phyloP scores from a whole-genome alignment of 2,888 invertebrate genomes.

The Glaucopsyche alexis region DNA sequence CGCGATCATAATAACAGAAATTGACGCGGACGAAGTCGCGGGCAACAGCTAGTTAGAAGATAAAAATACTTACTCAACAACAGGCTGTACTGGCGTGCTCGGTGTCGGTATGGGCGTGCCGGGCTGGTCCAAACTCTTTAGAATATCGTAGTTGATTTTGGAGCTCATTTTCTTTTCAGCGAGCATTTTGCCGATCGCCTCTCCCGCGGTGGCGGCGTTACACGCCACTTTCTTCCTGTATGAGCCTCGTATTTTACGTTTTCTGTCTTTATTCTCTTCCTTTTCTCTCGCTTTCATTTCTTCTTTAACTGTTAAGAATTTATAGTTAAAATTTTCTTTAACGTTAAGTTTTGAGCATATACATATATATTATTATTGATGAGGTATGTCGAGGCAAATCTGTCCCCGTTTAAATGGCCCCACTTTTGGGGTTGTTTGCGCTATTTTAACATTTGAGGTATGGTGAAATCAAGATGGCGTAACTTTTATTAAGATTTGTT shows the following conservation, averaged over 20 bases:
- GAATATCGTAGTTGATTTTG: conserved; percentile 98
- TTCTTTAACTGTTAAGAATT: conserved; percentile 83
- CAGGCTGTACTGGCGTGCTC: conserved; percentile 42
- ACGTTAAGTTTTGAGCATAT: conserved; percentile 4
- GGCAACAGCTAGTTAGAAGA: no score
- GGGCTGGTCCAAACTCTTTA: conserved; percentile 86
- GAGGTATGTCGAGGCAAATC: no score
- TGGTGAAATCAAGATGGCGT: no score
- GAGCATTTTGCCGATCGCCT: conserved; percentile 97
- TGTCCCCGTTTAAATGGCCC: no score
- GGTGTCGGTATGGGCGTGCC: conserved; percentile 52
- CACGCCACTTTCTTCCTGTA: conserved; percentile 81
- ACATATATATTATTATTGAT: no score
- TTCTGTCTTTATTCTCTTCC: conserved; percentile 93
- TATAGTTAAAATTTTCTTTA: neutral
- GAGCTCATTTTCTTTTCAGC: conserved; percentile 96
- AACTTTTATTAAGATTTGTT: no score
- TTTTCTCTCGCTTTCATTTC: conserved; percentile 88
- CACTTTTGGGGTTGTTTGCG: no score
- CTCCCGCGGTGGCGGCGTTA: conserved; percentile 86
- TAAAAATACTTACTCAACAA: conserved; percentile 31
- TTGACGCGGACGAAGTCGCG: no score
- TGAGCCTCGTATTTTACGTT: conserved; percentile 85
- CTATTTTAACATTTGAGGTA: no score
- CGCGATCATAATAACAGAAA: no score